Evolutionary conservation across 2,113 vertebrate genomes (phyloP), one percentile per base, ranked within the genome.

Genomic region (Microcebus griseorufus): DNA sequence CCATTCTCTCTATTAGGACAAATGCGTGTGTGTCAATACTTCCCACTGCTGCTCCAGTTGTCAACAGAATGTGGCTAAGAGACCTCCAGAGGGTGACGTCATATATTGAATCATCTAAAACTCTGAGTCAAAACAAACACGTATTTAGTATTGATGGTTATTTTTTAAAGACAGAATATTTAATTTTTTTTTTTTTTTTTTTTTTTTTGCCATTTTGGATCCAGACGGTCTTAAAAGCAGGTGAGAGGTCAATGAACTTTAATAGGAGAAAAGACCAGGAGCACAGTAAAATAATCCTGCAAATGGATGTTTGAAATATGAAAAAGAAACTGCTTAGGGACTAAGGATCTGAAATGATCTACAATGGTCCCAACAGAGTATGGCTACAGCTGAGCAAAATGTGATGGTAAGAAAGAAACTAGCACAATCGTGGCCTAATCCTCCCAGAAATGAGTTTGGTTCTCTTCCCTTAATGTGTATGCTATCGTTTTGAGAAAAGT

Each of bases 61-160:
- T 51, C 80, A 96, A 92, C 78, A 93, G 37, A 80, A 80, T 70
- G 69, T 75, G 67, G 37, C 64, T 48, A 65, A 91, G 51, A 39
- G 69, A 89, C 13, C 87, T 93, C 67, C 73, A 81, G 48, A 20
- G 75, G 45, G 12, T 78, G 58, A 82, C 53, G 67, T 94, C 73
- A 75, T 64, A n/a, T 20, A 29, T 60, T 62, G 72, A 94, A 70
- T 79, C 64, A 97, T 93, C 90, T 92, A 32, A 89, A 92, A 83
- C 3, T 79, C 90, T 51, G 85, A 79, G 80, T 94, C 62, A 93
- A 91, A 42, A 79, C 60, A 65, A 93, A 45, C 13, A 93, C 94
- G 60, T 34, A 79, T 92, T 93, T 58, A 2, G 7, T 86, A 37
- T 60, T 91, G 22, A 73, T 78, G 39, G 18, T 85, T 64, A 79